phyloP scores from a whole-genome alignment of 2,888 invertebrate genomes.

The Eupithecia insigniata region DNA sequence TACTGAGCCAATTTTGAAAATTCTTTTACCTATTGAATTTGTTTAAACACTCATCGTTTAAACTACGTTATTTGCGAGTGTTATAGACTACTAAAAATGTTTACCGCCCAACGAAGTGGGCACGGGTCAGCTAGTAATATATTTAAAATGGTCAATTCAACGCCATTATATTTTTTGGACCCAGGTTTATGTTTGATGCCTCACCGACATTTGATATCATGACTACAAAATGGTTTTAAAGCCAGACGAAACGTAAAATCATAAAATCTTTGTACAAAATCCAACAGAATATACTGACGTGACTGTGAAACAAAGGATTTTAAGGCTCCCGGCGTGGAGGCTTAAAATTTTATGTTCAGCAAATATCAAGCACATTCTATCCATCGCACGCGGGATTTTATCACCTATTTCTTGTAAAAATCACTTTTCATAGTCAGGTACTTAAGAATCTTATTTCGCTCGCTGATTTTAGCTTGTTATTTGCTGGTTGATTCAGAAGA shows the following conservation, averaged over 20 bases:
- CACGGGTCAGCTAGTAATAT: too few relatives aligned
- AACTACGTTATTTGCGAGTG: too few relatives aligned
- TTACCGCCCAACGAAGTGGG: too few relatives aligned
- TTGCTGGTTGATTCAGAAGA: background rate
- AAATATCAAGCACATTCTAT: constrained; percentile 13
- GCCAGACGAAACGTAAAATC: background rate
- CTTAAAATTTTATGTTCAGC: constrained; percentile 14
- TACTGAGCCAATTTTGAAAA: too few relatives aligned
- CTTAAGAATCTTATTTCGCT: background rate
- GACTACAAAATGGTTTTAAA: background rate
- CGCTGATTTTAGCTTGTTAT: background rate
- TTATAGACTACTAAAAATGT: too few relatives aligned
- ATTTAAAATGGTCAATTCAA: background rate
- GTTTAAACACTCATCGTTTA: too few relatives aligned
- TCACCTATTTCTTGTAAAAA: background rate
- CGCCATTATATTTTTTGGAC: background rate
- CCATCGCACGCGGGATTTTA: background rate
- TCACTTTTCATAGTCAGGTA: background rate
- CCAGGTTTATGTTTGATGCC: background rate
- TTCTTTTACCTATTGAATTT: too few relatives aligned
- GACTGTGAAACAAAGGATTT: constrained; percentile 12
- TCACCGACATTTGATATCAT: background rate
- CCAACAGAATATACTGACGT: background rate
- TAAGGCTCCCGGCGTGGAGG: background rate
- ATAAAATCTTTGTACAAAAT: too few relatives aligned